Evolutionary conservation across 1,140 invertebrate genomes (phyloP), one percentile per base, ranked within the genome.

Genomic region (Orchestia grillus): DNA sequence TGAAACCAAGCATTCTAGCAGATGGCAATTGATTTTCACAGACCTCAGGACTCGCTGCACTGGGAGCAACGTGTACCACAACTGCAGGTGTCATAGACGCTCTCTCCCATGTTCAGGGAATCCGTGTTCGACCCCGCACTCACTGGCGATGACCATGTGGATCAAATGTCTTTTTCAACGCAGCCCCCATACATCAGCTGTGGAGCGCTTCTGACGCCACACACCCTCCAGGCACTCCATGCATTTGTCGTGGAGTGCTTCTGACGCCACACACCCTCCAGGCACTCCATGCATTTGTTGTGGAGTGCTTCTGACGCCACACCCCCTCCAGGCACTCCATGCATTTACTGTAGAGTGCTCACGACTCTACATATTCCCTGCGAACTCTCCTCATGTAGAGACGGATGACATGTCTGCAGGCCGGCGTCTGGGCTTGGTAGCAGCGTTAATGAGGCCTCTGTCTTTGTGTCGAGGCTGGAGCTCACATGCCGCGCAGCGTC

Each of bases 391-490:
- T 77, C 11, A 77, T 77, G 62, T 77, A 36, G 11, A 77, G 62
- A 77, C 36, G 62, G 62, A 77, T 77, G 62, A 77, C 11, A 77
- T 77, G 62, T 77, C 62, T 77, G 11, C 62, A 77, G 62, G 62
- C 62, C 36, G 62, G 36, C 62, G 36, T 36, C 62, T 8, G 62
- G 62, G 62, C 62, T 77, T 77, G 15, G 62, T 77, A 77, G 62
- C 62, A 19, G 11, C 44, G 92, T 45, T 94, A 94, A 94, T 94
- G 92, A 94, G 92, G n/a, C 92, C 16, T 77, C 43, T 44, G 92
- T 94, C 92, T 94, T 94, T 94, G 92, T 94, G 92, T 94, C 92
- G 44, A 11, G 88, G 43, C 88, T 90, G 8, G 88, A 90, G 62
- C 62, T 90, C 41, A 90, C 92, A 45, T 45, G 3, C 6, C 92